These are phyloP conservation scores for Tenualosa ilisha DNA, from an alignment of 2,797 vertebrate genomes.

Conservation along the genomic window DNA sequence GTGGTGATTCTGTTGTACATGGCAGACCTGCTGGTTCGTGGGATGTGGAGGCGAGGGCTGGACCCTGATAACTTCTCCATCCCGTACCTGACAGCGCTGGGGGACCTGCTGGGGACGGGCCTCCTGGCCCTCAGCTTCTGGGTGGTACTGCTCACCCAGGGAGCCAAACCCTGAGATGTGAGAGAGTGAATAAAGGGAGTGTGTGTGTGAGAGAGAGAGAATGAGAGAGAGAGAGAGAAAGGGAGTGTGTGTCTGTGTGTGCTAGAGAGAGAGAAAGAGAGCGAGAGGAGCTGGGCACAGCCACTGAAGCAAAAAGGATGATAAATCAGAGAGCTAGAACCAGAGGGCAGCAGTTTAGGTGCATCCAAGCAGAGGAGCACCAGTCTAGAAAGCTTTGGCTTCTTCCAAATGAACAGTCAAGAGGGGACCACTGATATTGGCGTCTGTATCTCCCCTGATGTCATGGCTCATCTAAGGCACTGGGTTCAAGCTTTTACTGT, in stretches of 20 bases:
- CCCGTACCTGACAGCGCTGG: slow-evolving; percentile 94
- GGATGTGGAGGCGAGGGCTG: slow-evolving; percentile 86
- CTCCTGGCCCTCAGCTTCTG: slow-evolving; percentile 87
- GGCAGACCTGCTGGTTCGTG: slow-evolving; percentile 86
- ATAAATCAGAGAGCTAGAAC: no score
- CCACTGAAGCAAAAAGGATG: not conserved
- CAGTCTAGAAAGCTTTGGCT: no score
- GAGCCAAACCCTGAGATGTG: slow-evolving; percentile 62
- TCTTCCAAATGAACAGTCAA: no score
- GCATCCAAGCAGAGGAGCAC: no score
- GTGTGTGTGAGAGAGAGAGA: not conserved
- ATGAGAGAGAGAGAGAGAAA: not conserved
- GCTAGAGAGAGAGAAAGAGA: not conserved
- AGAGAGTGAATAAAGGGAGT: not conserved
- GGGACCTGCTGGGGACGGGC: slow-evolving; percentile 90
- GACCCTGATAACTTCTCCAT: slow-evolving; percentile 97
- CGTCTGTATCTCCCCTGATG: not conserved
- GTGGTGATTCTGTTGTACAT: slow-evolving; percentile 88
- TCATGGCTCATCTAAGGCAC: not conserved
- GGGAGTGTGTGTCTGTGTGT: not conserved
- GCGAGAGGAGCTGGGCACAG: not conserved
- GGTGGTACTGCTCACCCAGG: slow-evolving; percentile 69
- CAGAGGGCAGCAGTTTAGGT: no score
- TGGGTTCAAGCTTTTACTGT: not conserved
- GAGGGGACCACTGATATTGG: not conserved